These are phyloP conservation scores for Ochropacha duplaris DNA, from an alignment of 2,888 invertebrate species.

Conservation along the genomic window DNA sequence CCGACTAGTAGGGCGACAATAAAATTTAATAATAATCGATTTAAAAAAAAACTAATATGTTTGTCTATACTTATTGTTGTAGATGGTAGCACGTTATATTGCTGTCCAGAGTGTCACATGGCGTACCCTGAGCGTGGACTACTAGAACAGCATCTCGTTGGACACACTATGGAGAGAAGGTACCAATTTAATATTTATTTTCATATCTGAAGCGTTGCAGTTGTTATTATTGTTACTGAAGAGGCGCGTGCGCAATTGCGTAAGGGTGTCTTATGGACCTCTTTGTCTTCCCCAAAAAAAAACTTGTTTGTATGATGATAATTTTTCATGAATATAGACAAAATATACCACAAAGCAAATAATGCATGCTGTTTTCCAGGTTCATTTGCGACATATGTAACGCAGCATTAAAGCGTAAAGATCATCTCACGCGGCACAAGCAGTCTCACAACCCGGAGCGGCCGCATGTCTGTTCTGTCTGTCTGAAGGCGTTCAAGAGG, in stretches of 20 bases:
- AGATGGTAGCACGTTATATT: slow-evolving; percentile 93
- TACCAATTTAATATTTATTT: slow-evolving; percentile 19
- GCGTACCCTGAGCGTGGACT: slow-evolving; percentile 93
- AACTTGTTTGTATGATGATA: no score
- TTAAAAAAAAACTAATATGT: no score
- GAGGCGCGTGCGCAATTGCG: no score
- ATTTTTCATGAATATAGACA: no score
- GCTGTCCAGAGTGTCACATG: slow-evolving; percentile 95
- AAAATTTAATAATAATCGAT: no score
- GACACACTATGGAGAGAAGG: slow-evolving; percentile 92
- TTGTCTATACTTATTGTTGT: slow-evolving; percentile 9
- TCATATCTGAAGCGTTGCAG: not conserved
- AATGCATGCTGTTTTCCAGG: slow-evolving; percentile 57
- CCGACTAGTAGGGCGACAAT: no score
- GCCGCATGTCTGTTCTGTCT: slow-evolving; percentile 94
- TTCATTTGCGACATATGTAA: slow-evolving; percentile 96
- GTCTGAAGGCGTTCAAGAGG: slow-evolving; percentile 93
- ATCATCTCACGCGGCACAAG: slow-evolving; percentile 93
- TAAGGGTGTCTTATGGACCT: no score
- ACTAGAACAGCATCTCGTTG: slow-evolving; percentile 92
- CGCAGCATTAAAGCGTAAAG: slow-evolving; percentile 93
- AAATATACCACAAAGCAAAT: no score
- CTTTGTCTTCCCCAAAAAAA: no score
- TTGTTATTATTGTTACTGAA: no score
- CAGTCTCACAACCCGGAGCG: slow-evolving; percentile 94